Base-by-base conservation (phyloP, 2,888 invertebrate species). In the Cheilosia pagana region DNA sequence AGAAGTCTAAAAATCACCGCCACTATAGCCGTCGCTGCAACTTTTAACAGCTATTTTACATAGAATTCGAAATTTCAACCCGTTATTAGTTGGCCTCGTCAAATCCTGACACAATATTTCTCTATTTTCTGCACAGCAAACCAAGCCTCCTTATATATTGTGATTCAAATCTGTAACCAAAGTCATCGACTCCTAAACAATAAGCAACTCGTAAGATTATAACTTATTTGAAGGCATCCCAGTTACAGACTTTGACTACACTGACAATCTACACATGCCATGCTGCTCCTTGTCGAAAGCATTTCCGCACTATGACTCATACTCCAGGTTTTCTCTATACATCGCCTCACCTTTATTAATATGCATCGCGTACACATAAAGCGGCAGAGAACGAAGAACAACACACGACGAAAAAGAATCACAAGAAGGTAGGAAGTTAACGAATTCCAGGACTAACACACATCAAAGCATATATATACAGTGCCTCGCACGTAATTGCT, bases 261-360 rank as follows among this genome's bases (percentile, higher is more conserved):
- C n/a, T n/a, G n/a, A 21, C 19, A n/a, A n/a, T n/a, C n/a, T n/a
- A 21, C 8, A 10, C 8, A 10, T 3, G 1, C 19, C 19, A 16
- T 19, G 55, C 59, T 21, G 65, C 81, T 83, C 43, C 72, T 60
- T 57, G 45, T 72, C 63, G 57, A 78, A 83, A 79, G 21, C 79
- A 83, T 79, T 83, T 83, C 83, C 83, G 83, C 83, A 79, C 63
- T 79, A 70, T 83, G 83, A 83, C 65, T 83, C 83, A 83, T 83
- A 79, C 62, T 79, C 70, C 74, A 79, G 70, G 79, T 83, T 79
- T 75, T 70, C 79, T 70, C 59, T 21, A 50, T 48, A 39, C 39
- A 14, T 19, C 41, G 67, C 31, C 16, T 31, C 50, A 43, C 68
- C 39, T 68, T 78, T 68, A 65, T 83, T 83, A 83, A 70, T 79